Evolutionary conservation across 1,140 invertebrate species (phyloP).

Genomic region (Trichogramma pretiosum): DNA sequence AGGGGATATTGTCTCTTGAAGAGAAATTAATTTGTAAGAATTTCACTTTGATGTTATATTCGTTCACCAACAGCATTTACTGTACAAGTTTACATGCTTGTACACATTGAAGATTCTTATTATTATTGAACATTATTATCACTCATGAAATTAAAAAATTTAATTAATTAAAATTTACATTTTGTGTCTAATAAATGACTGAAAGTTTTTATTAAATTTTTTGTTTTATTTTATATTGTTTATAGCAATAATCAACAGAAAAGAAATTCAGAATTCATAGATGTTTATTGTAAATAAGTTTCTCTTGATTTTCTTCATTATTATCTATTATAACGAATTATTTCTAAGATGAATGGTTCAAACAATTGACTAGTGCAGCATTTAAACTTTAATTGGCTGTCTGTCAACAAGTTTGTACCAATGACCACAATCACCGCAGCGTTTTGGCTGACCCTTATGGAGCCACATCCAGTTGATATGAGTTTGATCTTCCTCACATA

Average conservation of each 20-base stretch:
- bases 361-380: constrained; percentile 31
- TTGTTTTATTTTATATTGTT: not conserved
- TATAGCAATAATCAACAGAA: constrained; percentile 7
- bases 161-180: constrained; percentile 5
- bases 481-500: constrained; percentile 89
- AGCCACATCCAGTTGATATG: constrained; percentile 91
- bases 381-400: constrained; percentile 4
- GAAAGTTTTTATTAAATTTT: constrained; percentile 7
- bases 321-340: constrained; percentile 13
- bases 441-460: constrained; percentile 74
- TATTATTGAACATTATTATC: not conserved
- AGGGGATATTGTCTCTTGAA: too few species aligned
- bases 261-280: not conserved
- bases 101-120: not conserved
- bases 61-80: constrained; percentile 3
- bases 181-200: constrained; percentile 11
- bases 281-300: constrained; percentile 11
- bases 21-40: too few species aligned
- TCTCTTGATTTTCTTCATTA: constrained; percentile 8
- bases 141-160: too few species aligned
- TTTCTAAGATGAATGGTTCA: constrained; percentile 16
- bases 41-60: too few species aligned
- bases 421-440: constrained; percentile 91
- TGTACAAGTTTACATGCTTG: constrained; percentile 1
- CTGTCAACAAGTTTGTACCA: constrained; percentile 81